Evolutionary conservation across 2,113 vertebrate species (phyloP).

Genomic region (Corythornis vintsioides): DNA sequence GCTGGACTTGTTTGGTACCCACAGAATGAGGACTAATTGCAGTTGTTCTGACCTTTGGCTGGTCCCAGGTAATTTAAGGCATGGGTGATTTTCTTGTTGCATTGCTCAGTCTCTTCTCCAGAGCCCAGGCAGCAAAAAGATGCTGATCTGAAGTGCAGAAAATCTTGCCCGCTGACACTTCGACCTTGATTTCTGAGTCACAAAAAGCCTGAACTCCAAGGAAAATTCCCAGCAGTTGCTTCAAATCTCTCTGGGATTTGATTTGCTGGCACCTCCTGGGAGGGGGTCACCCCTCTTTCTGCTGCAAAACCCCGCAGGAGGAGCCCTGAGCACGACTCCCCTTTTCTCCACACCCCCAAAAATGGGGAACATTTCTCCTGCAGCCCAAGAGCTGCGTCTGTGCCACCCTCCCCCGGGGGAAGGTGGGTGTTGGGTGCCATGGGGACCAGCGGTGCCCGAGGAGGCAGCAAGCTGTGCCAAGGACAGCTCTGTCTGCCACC

Average conservation of each 20-base stretch:
- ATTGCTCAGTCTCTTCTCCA: not conserved
- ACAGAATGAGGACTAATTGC: too few species aligned
- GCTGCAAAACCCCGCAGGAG: not conserved
- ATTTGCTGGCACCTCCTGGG: rapidly evolving
- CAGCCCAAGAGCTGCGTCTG: not conserved
- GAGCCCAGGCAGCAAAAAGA: not conserved
- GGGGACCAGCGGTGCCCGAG: not conserved
- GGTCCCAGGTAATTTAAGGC: not conserved
- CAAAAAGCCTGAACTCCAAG: not conserved
- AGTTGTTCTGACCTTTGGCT: not conserved
- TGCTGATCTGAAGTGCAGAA: not conserved
- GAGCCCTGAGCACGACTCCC: too few species aligned
- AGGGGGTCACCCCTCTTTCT: not conserved
- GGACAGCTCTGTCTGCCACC: not conserved
- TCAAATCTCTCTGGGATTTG: not conserved
- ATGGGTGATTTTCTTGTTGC: not conserved
- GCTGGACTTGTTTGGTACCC: not conserved
- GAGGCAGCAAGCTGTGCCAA: not conserved
- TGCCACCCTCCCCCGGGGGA: not conserved
- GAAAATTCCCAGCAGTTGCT: not conserved
- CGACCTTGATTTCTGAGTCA: not conserved
- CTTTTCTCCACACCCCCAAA: not conserved
- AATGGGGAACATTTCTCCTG: not conserved
- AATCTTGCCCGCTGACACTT: not conserved
- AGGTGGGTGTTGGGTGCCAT: not conserved